Percentiles rank a stretch among this genome's conserved stretches.
Conservation (phyloP, 2,888 invertebrate species). For the Oasisia sp. region DNA sequence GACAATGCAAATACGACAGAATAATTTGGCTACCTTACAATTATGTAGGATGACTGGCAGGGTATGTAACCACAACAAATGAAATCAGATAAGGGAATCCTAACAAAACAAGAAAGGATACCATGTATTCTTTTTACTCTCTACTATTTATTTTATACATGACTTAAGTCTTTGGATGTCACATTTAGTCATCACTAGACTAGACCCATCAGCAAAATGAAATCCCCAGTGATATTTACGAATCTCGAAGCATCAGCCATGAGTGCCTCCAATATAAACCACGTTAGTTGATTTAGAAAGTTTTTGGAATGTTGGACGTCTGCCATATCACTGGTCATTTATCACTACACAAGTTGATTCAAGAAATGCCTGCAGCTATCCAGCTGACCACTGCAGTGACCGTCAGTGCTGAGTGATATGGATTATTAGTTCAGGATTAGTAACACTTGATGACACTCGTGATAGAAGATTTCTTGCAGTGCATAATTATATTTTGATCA, state of each 20-base stretch:
- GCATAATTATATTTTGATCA: background rate
- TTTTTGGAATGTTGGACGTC: background rate
- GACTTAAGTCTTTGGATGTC: background rate
- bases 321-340: background rate
- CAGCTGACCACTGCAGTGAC: background rate
- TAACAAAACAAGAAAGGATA: background rate
- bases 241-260: background rate
- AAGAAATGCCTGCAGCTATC: background rate
- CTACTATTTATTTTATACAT: background rate
- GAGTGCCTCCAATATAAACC: background rate
- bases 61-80: background rate
- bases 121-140: background rate
- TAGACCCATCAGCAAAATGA: too few relatives aligned
- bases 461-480: background rate
- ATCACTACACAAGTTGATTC: background rate
- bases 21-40: background rate
- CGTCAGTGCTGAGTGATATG: background rate
- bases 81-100: background rate
- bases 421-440: background rate
- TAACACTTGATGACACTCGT: background rate
- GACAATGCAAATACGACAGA: too few relatives aligned
- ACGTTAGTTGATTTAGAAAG: background rate
- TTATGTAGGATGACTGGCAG: background rate
- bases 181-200: background rate
- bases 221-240: background rate